phyloP scores from a whole-genome alignment of 2,113 vertebrate genomes.

The Pica pica region DNA sequence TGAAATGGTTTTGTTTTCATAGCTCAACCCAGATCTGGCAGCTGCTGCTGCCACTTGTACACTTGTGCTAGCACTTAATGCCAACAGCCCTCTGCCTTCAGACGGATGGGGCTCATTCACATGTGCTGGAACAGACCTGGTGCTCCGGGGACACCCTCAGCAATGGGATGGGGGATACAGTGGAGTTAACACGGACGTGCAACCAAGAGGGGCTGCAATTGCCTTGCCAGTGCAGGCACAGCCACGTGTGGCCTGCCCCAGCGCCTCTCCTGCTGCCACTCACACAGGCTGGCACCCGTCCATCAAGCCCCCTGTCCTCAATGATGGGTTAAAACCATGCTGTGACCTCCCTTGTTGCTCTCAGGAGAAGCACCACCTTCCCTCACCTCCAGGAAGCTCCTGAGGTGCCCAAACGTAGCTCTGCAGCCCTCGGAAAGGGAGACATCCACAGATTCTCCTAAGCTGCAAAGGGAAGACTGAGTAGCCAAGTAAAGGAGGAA shows the following conservation, averaged over 20 bases:
- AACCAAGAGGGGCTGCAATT: background rate
- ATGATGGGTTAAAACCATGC: background rate
- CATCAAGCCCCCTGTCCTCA: background rate
- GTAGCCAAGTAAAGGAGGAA: background rate
- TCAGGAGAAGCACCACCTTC: background rate
- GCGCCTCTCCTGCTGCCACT: background rate
- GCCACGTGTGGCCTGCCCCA: background rate
- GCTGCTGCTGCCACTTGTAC: background rate
- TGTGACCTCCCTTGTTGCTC: accelerated
- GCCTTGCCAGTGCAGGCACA: background rate
- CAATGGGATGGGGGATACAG: background rate
- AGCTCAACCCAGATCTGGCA: background rate
- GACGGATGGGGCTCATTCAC: background rate
- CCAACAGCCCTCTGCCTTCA: background rate
- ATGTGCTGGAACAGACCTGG: accelerated
- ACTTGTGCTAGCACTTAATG: accelerated
- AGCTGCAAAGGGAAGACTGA: background rate
- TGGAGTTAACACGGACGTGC: accelerated
- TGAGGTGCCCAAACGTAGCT: background rate
- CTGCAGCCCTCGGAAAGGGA: background rate
- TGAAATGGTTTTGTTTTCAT: background rate
- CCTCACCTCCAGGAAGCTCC: background rate
- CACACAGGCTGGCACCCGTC: accelerated
- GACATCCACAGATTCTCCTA: background rate
- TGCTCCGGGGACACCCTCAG: background rate